Evolutionary conservation across 2,797 vertebrate species (phyloP).

Genomic region (Dicrostonyx torquatus): DNA sequence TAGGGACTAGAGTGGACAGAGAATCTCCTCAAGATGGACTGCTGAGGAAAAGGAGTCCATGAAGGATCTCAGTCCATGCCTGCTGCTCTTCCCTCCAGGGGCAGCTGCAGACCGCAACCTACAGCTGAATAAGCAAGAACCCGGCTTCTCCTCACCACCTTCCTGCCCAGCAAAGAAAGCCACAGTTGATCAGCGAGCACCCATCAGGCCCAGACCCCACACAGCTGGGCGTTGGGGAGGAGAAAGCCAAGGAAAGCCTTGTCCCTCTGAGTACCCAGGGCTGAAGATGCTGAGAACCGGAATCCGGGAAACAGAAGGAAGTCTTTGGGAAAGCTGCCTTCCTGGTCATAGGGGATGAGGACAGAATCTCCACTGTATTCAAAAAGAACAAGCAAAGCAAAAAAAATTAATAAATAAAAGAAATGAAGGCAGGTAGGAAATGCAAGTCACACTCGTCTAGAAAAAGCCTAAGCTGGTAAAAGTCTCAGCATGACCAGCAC

Average conservation of each 20-base stretch:
- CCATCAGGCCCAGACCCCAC: background rate
- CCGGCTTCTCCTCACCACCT: background rate
- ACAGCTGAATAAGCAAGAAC: background rate
- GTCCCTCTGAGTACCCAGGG: background rate
- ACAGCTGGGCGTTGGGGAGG: background rate
- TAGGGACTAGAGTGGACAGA: background rate
- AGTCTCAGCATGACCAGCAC: background rate
- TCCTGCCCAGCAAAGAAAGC: background rate
- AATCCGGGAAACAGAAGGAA: background rate
- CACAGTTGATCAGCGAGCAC: background rate
- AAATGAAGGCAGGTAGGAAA: background rate
- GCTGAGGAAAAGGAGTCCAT: background rate
- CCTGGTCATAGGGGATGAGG: background rate
- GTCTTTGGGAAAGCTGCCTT: background rate
- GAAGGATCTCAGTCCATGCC: accelerated
- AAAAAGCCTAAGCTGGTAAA: background rate
- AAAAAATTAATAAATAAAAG: background rate
- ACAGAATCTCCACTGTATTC: no score
- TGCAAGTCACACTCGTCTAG: background rate
- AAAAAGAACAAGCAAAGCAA: background rate
- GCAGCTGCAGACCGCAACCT: accelerated
- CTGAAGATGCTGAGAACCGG: background rate
- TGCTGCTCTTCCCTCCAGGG: background rate
- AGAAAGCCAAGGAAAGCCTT: background rate
- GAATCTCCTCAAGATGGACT: background rate